These are phyloP conservation scores for Elephas maximus DNA, from an alignment of 2,113 vertebrate genomes.

Conservation along the genomic window DNA sequence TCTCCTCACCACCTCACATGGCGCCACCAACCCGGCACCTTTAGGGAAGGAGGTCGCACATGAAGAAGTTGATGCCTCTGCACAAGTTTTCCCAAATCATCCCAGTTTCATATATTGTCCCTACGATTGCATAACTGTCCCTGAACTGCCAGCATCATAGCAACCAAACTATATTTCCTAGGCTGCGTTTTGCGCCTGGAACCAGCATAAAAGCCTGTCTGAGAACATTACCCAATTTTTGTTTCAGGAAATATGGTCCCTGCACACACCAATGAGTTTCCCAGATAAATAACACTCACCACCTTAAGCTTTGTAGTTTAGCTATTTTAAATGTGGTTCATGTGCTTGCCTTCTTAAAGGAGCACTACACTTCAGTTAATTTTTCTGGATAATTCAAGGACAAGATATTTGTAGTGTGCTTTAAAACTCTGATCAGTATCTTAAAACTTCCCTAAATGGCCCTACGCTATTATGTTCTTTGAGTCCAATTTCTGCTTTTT, in stretches of 20 bases:
- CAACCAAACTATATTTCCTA: background rate
- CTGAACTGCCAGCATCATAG: background rate
- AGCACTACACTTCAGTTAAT: background rate
- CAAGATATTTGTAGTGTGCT: background rate
- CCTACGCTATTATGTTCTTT: background rate
- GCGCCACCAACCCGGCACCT: background rate
- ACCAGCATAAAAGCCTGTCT: background rate
- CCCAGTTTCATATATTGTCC: background rate
- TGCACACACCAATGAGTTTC: background rate
- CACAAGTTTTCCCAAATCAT: background rate
- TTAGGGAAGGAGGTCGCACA: rapidly evolving
- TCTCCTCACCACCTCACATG: background rate
- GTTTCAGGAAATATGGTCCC: background rate
- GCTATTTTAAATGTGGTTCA: background rate
- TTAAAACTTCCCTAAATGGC: background rate
- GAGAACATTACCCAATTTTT: background rate
- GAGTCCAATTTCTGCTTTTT: conserved; percentile 24
- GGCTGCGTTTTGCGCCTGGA: background rate
- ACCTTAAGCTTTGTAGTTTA: background rate
- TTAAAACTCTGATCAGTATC: background rate
- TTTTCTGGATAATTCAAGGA: background rate
- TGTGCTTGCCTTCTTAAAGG: background rate
- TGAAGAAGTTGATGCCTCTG: background rate
- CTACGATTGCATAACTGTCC: background rate
- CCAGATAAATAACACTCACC: background rate